Evolutionary conservation across 1,140 invertebrate species (phyloP), one percentile per base, ranked within the genome.

Genomic region (Nasonia vitripennis): DNA sequence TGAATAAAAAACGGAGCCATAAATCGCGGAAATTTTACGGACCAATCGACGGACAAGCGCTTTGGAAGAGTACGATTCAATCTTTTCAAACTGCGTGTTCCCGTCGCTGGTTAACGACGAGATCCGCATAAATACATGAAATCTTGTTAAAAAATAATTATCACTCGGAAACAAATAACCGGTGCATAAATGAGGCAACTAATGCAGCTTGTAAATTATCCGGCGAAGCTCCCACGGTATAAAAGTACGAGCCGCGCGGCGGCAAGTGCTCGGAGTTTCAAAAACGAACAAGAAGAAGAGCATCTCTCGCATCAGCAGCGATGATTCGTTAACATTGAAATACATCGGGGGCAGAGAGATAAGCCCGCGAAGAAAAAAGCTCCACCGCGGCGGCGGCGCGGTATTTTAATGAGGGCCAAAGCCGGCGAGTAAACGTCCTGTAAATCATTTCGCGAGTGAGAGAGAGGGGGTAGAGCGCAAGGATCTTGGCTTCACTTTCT

Each of bases 391-490:
- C 73, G 31, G 23, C 10, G n/a, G 17, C n/a, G 27, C 55, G 48
- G 91, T 91, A 91, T 92, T 92, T 92, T 92, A 92, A 92, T 91
- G 91, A 92, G 90, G 89, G 88, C 90, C 89, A 91, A 91, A 91
- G 90, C 89, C 89, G 89, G 89, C 88, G 89, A 91, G 90, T 90
- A 91, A 91, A 91, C 89, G 91, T 92, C 91, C 89, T 90, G 91
- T 92, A 92, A 92, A 92, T 92, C 91, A 92, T 92, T 90, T 91
- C 87, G 75, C 86, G 87, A 87, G 87, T 87, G 87, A 85, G 88
- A 87, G 85, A 82, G 87, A 68, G 41, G 9, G 41, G 9, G 41
- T 11, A 45, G 83, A 85, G 81, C 31, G 82, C 83, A 73, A 77
- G 45, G 11, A 62, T 55, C n/a, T 37, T 37, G 0, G 48, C 7